A percentile compares a stretch with the other conserved stretches of the same genome.
These are phyloP conservation scores for Dermolepida albohirtum DNA, from an alignment of 2,888 invertebrate species.

Conservation along the genomic window DNA sequence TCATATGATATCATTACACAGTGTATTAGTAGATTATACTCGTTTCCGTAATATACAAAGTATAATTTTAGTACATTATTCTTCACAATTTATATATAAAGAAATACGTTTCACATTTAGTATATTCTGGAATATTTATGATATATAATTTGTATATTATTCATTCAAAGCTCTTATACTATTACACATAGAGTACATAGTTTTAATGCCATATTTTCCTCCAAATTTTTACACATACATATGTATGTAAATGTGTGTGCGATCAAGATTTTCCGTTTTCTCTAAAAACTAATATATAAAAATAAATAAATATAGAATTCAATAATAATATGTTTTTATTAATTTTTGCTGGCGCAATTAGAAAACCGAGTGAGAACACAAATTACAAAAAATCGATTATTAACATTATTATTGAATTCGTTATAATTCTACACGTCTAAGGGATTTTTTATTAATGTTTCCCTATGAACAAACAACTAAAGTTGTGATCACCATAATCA, in stretches of 20 bases:
- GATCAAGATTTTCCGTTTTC: constrained; percentile 18
- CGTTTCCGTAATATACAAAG: too few relatives aligned
- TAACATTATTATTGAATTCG: constrained; percentile 33
- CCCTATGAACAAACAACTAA: constrained; percentile 49
- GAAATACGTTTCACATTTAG: too few relatives aligned
- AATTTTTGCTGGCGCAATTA: neutral
- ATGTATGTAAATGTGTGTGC: constrained; percentile 26
- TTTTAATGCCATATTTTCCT: constrained; percentile 27
- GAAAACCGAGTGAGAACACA: too few relatives aligned
- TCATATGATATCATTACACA: too few relatives aligned
- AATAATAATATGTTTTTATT: constrained; percentile 27
- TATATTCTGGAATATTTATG: too few relatives aligned
- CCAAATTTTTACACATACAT: neutral
- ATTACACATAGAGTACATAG: too few relatives aligned
- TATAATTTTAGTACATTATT: too few relatives aligned
- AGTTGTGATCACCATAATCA: constrained; percentile 23
- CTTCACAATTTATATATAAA: too few relatives aligned
- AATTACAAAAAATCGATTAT: neutral
- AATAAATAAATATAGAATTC: constrained; percentile 36
- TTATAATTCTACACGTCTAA: constrained; percentile 44
- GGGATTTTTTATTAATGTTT: constrained; percentile 62
- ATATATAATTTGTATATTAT: too few relatives aligned
- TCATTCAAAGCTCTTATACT: too few relatives aligned
- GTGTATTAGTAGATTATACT: too few relatives aligned
- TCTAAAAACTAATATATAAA: constrained; percentile 27